phyloP scores from a whole-genome alignment of 2,113 vertebrate genomes.

The Phaethornis superciliosus region DNA sequence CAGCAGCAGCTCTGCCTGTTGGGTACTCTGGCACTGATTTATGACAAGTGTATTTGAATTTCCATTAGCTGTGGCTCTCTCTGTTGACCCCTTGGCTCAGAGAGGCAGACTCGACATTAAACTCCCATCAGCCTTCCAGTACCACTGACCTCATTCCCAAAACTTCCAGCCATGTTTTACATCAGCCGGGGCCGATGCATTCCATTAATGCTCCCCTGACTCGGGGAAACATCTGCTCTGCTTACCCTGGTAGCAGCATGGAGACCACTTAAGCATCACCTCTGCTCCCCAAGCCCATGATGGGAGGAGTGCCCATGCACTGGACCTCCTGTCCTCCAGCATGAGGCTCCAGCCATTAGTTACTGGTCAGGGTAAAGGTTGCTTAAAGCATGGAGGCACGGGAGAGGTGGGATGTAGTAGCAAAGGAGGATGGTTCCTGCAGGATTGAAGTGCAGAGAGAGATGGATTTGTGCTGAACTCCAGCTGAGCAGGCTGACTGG shows the following conservation, averaged over 20 bases:
- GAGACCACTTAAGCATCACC: constrained; percentile 50
- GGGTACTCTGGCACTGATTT: constrained; percentile 31
- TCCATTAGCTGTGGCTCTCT: constrained; percentile 43
- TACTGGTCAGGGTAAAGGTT: not conserved
- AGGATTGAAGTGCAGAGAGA: not conserved
- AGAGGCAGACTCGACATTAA: constrained; percentile 12
- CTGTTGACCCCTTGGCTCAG: not conserved
- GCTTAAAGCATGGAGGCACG: not conserved
- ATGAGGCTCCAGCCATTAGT: not conserved
- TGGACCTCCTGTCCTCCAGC: not conserved
- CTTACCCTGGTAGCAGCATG: not conserved
- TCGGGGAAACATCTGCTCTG: constrained; percentile 33
- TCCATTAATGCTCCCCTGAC: constrained; percentile 32
- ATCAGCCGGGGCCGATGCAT: not conserved
- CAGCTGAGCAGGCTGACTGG: not conserved
- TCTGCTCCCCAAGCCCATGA: not conserved
- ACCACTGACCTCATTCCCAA: constrained; percentile 48
- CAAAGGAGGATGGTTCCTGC: not conserved
- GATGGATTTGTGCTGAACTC: not conserved
- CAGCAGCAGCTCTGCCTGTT: not conserved
- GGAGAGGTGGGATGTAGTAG: not conserved
- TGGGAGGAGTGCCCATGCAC: accelerated
- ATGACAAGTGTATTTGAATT: not conserved
- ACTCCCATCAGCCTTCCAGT: constrained; percentile 32
- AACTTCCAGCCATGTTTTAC: constrained; percentile 24